phyloP scores from a whole-genome alignment of 2,113 vertebrate species.

The Illadopsis cleaveri region DNA sequence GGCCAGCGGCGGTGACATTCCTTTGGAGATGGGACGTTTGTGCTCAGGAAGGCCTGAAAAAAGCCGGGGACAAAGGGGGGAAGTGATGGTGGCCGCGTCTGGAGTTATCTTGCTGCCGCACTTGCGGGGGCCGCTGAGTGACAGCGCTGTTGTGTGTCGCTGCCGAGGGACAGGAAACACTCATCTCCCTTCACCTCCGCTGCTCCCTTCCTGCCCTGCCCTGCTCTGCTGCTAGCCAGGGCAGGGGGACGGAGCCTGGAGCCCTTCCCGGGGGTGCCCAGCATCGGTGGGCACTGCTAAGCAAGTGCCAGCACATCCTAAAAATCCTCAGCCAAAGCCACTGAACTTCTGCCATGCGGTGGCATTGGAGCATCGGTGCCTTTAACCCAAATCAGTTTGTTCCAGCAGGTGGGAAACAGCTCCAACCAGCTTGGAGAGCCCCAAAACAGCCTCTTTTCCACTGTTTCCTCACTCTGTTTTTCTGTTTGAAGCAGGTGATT shows the following conservation, averaged over 20 bases:
- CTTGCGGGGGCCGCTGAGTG: conserved; percentile 35
- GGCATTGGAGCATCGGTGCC: rapidly evolving
- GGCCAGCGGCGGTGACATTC: conserved; percentile 20
- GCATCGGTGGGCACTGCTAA: rapidly evolving
- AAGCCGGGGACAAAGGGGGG: conserved; percentile 72
- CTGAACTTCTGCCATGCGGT: rapidly evolving
- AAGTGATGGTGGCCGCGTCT: conserved; percentile 56
- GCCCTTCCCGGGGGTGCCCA: background rate
- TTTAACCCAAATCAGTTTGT: background rate
- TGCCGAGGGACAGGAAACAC: conserved; percentile 58
- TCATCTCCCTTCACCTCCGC: conserved; percentile 59
- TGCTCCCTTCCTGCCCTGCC: conserved; percentile 56
- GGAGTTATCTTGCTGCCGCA: conserved; percentile 66
- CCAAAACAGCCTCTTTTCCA: background rate
- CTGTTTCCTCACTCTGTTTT: rapidly evolving
- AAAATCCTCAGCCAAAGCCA: rapidly evolving
- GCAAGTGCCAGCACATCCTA: background rate
- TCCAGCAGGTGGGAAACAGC: background rate
- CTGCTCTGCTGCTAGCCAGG: background rate
- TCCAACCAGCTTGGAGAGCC: background rate
- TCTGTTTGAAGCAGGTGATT: rapidly evolving
- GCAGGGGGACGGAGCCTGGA: background rate
- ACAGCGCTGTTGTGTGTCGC: conserved; percentile 1
- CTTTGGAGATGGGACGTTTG: conserved; percentile 49
- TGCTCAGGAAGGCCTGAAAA: conserved; percentile 71